These are phyloP conservation scores for Campylomormyrus tamandua DNA, from an alignment of 2,113 vertebrate species.

Conservation along the genomic window DNA sequence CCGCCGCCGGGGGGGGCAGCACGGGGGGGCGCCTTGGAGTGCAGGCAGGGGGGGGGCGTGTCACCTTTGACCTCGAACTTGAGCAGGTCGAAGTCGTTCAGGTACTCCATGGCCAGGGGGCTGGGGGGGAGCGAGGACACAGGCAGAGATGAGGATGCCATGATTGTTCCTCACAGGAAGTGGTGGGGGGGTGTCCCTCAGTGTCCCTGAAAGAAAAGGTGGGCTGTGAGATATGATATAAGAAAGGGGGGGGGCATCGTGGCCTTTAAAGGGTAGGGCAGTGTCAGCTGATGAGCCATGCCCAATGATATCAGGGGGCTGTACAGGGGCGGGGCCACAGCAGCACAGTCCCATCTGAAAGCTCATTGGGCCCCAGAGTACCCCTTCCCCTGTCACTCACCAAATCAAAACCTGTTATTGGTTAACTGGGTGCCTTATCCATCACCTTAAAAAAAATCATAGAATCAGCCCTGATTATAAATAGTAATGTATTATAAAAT, in stretches of 20 bases:
- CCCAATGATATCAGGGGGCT: background rate
- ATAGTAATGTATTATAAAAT: background rate
- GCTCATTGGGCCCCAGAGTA: background rate
- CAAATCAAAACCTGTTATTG: background rate
- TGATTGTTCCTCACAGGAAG: slow-evolving; percentile 31
- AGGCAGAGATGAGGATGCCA: slow-evolving; percentile 62
- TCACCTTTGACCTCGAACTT: slow-evolving; percentile 94
- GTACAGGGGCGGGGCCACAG: background rate
- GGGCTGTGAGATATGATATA: background rate
- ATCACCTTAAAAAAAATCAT: background rate
- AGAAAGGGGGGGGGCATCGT: background rate
- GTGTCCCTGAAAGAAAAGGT: background rate
- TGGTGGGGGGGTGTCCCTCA: background rate
- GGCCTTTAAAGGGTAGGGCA: background rate
- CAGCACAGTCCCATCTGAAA: background rate
- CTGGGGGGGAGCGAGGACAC: slow-evolving; percentile 79
- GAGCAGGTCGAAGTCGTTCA: slow-evolving; percentile 98
- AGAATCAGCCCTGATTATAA: background rate
- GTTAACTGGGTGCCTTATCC: background rate
- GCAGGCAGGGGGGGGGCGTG: slow-evolving; percentile 75
- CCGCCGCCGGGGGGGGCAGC: slow-evolving; percentile 59
- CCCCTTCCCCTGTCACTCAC: background rate
- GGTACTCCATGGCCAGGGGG: slow-evolving; percentile 96
- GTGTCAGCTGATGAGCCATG: background rate
- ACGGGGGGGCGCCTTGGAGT: slow-evolving; percentile 50